Conservation (phyloP, 2,888 invertebrate genomes). For the Metallyticus violacea region DNA sequence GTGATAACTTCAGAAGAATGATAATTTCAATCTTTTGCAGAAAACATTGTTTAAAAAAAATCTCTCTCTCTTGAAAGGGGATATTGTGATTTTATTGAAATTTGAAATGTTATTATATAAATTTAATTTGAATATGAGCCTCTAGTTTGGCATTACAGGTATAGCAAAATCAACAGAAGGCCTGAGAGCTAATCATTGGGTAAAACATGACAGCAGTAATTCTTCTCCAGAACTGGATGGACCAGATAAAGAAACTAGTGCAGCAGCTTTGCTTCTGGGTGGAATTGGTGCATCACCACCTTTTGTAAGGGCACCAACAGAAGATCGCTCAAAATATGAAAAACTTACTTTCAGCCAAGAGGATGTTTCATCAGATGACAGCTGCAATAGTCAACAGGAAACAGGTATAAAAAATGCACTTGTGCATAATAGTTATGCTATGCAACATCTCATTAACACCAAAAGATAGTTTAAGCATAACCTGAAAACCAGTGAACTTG, state of each 20-base stretch:
- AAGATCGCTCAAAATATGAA: constrained; percentile 74
- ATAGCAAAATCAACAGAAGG: neutral
- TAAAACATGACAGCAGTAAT: neutral
- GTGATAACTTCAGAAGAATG: too few species aligned
- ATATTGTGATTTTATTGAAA: too few species aligned
- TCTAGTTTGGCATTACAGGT: constrained; percentile 12
- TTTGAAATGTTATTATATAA: too few species aligned
- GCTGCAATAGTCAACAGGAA: constrained; percentile 13
- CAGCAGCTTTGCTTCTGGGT: neutral
- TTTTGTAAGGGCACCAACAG: constrained; percentile 61
- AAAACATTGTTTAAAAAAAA: too few species aligned
- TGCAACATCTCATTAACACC: too few species aligned
- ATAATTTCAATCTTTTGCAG: too few species aligned
- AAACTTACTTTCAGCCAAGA: constrained; percentile 62
- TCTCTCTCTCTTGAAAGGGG: too few species aligned
- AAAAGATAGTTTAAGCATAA: too few species aligned
- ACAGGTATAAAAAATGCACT: constrained; percentile 1
- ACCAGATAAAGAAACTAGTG: neutral
- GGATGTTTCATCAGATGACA: constrained; percentile 56
- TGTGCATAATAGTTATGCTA: too few species aligned
- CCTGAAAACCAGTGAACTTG: too few species aligned
- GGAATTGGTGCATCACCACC: constrained; percentile 47
- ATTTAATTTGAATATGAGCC: neutral
- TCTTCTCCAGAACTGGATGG: constrained; percentile 15
- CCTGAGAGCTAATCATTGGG: neutral